Conservation (phyloP, 2,797 vertebrate genomes). For the Pelodytes ibericus region DNA sequence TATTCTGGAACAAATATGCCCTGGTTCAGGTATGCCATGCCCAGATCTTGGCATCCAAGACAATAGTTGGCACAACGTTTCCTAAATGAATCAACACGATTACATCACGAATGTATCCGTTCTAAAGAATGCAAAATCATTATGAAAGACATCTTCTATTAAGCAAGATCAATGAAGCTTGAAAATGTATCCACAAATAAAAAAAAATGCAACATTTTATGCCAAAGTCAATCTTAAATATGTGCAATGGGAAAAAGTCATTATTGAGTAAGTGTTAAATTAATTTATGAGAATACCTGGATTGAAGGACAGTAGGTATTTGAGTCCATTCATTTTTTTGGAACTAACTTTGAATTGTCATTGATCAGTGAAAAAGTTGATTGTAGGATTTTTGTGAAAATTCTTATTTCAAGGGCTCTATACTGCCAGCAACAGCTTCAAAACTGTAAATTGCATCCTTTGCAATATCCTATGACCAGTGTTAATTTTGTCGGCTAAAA, state of each 20-base stretch:
- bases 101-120: slow-evolving; percentile 8
- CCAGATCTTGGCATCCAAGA: slow-evolving; percentile 20
- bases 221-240: not conserved
- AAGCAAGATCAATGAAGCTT: not conserved
- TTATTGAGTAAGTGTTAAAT: too few species aligned
- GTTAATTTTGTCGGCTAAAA: too few species aligned
- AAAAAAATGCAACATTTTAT: not conserved
- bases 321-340: too few species aligned
- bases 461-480: too few species aligned
- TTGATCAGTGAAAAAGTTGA: too few species aligned
- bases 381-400: too few species aligned
- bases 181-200: not conserved
- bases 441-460: too few species aligned
- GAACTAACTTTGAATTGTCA: too few species aligned
- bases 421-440: too few species aligned
- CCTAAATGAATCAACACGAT: slow-evolving; percentile 28
- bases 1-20: not conserved
- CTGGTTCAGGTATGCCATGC: slow-evolving; percentile 16
- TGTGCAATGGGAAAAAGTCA: not conserved
- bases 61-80: slow-evolving; percentile 18
- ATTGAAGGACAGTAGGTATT: too few species aligned
- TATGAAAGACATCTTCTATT: slow-evolving; percentile 7
- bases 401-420: too few species aligned
- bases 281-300: too few species aligned
- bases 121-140: not conserved